A percentile compares a stretch with the other conserved stretches of the same genome.
Evolutionary conservation across 2,113 vertebrate species (phyloP).

Genomic region (Pluvialis apricaria): DNA sequence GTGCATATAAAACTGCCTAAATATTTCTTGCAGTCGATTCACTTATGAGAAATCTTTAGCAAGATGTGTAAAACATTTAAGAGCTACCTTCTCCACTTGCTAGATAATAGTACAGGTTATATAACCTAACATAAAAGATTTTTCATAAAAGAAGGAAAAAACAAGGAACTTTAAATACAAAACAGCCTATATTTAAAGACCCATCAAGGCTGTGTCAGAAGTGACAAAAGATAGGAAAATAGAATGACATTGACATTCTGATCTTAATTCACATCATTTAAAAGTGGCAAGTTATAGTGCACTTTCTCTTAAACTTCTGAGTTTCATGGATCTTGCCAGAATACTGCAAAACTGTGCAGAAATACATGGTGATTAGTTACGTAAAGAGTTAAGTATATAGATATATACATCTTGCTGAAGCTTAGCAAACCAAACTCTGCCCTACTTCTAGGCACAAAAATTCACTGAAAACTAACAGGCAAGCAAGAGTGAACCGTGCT

Average conservation of each 20-base stretch:
- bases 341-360: neutral
- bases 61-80: slow-evolving; percentile 26
- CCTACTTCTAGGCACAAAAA: neutral
- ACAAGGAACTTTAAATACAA: slow-evolving; percentile 38
- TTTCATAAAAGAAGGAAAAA: slow-evolving; percentile 24
- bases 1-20: neutral
- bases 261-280: slow-evolving; percentile 26
- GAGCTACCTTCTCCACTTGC: neutral
- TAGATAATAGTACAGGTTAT: slow-evolving; percentile 7
- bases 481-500: neutral
- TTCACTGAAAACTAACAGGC: neutral
- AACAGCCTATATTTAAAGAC: slow-evolving; percentile 33
- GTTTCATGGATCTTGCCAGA: neutral
- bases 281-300: neutral
- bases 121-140: slow-evolving; percentile 14
- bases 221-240: neutral
- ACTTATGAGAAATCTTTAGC: neutral
- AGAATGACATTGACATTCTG: slow-evolving; percentile 23
- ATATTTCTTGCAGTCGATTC: neutral
- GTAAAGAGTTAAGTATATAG: neutral
- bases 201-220: slow-evolving; percentile 32
- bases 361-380: neutral
- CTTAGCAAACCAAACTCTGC: neutral
- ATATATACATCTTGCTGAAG: neutral
- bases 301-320: neutral